These are phyloP conservation scores for Xiphydria camelus DNA, from an alignment of 2,888 invertebrate genomes.

Conservation along the genomic window DNA sequence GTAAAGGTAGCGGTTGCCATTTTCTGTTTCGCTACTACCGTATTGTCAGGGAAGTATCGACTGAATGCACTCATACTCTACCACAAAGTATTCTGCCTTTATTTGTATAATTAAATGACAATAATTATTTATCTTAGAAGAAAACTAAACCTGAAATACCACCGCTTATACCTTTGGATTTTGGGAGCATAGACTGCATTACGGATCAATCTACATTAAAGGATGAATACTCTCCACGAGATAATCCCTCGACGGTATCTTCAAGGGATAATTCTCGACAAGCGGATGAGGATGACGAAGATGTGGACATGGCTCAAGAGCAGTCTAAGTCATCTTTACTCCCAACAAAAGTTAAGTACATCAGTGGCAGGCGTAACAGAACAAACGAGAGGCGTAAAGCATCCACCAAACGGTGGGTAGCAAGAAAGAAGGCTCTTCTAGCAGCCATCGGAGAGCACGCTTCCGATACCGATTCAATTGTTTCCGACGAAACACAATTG, in stretches of 20 bases:
- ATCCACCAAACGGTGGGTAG: conserved; percentile 53
- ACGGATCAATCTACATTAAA: conserved; percentile 9
- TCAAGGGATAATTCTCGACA: conserved; percentile 10
- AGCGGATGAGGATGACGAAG: background rate
- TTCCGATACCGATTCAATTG: conserved; percentile 49
- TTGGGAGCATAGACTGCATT: conserved; percentile 8
- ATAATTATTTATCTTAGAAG: conserved; percentile 27
- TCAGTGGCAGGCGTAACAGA: conserved; percentile 33
- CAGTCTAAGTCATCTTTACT: conserved; percentile 4
- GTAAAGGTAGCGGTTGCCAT: too few relatives aligned
- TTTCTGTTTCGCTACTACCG: too few relatives aligned
- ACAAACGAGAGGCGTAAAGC: conserved; percentile 45
- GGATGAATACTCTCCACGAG: conserved; percentile 22
- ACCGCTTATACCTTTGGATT: conserved; percentile 16
- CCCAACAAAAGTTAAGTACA: conserved; percentile 16
- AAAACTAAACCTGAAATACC: conserved; percentile 22
- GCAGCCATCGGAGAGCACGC: conserved; percentile 47
- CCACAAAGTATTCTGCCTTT: background rate
- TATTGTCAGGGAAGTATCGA: too few relatives aligned
- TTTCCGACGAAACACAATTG: conserved; percentile 42
- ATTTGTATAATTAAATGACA: background rate
- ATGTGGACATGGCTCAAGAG: background rate
- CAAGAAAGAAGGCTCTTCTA: conserved; percentile 49
- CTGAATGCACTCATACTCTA: too few relatives aligned
- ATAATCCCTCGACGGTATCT: conserved; percentile 16